Percentiles rank a stretch among this genome's conserved stretches.
Conservation (phyloP, 2,797 vertebrate genomes). For the Chelmon rostratus region DNA sequence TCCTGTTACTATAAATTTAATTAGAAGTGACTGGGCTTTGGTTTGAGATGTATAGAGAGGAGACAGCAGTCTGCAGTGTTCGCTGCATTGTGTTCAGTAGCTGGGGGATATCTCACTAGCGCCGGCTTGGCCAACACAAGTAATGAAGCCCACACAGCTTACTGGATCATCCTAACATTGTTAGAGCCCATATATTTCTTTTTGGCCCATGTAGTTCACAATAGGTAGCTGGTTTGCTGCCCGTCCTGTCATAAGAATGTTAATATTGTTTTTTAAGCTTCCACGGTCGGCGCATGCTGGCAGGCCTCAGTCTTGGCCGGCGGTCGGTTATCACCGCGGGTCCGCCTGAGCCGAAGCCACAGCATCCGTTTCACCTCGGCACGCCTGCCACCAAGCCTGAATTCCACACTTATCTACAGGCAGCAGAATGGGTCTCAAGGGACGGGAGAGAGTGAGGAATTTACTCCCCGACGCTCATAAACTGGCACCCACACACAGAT, state of each 20-base stretch:
- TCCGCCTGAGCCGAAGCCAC: constrained; percentile 38
- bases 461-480: constrained; percentile 54
- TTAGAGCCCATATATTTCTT: constrained; percentile 49
- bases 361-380: constrained; percentile 67
- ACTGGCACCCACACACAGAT: constrained; percentile 53
- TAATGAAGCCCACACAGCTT: constrained; percentile 62
- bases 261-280: constrained; percentile 61
- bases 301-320: constrained; percentile 53
- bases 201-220: constrained; percentile 45
- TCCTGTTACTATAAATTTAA: constrained; percentile 61
- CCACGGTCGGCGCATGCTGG: neutral
- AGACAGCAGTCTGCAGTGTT: constrained; percentile 67
- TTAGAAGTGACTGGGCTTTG: constrained; percentile 73
- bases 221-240: constrained; percentile 42
- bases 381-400: constrained; percentile 62
- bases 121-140: constrained; percentile 32
- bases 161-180: constrained; percentile 51
- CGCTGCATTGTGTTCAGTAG: constrained; percentile 43
- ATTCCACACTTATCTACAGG: constrained; percentile 78
- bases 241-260: constrained; percentile 26
- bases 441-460: constrained; percentile 61
- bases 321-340: constrained; percentile 33
- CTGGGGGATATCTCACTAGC: constrained; percentile 52
- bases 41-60: constrained; percentile 66
- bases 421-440: constrained; percentile 74